Evolutionary conservation across 92 coral and sea anemone genomes (phyloP).

Genomic region (Montipora capitata): DNA sequence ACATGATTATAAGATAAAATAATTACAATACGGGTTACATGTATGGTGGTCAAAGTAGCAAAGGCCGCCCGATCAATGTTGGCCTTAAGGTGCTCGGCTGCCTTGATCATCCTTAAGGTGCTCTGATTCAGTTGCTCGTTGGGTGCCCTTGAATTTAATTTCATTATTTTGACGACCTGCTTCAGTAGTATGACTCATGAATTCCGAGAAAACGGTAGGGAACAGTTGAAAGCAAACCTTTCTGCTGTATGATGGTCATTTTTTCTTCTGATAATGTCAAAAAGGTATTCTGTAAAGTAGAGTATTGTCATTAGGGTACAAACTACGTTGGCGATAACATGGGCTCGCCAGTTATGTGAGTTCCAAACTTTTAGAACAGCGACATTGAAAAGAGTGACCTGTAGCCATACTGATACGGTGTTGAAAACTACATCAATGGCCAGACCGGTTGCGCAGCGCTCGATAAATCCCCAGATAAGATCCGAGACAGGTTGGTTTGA

Average conservation of each 20-base stretch:
- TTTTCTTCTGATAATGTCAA: slow-evolving; percentile 36
- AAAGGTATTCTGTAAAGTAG: slow-evolving; percentile 65
- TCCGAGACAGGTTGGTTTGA: slow-evolving; percentile 5
- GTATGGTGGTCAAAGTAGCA: too few species aligned
- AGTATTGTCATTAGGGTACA: slow-evolving; percentile 27
- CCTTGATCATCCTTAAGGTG: too few species aligned
- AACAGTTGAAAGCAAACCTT: slow-evolving; percentile 39
- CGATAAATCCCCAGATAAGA: slow-evolving; percentile 50
- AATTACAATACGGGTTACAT: too few species aligned
- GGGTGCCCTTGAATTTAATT: too few species aligned
- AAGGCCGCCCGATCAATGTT: too few species aligned
- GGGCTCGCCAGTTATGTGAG: slow-evolving; percentile 52
- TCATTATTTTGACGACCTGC: too few species aligned
- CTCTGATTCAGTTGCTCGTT: too few species aligned
- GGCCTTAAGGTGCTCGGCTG: too few species aligned
- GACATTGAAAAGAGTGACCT: slow-evolving; percentile 39
- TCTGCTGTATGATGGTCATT: slow-evolving; percentile 14
- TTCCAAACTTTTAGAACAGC: slow-evolving; percentile 73
- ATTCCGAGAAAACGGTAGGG: slow-evolving; percentile 16
- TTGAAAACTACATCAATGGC: slow-evolving; percentile 73
- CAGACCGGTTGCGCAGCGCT: slow-evolving; percentile 71
- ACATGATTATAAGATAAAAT: too few species aligned
- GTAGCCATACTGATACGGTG: slow-evolving; percentile 63
- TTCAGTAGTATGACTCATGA: background rate
- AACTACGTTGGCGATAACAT: slow-evolving; percentile 47